These are phyloP conservation scores for Paratilapia polleni DNA, from an alignment of 2,113 vertebrate genomes.

Conservation along the genomic window DNA sequence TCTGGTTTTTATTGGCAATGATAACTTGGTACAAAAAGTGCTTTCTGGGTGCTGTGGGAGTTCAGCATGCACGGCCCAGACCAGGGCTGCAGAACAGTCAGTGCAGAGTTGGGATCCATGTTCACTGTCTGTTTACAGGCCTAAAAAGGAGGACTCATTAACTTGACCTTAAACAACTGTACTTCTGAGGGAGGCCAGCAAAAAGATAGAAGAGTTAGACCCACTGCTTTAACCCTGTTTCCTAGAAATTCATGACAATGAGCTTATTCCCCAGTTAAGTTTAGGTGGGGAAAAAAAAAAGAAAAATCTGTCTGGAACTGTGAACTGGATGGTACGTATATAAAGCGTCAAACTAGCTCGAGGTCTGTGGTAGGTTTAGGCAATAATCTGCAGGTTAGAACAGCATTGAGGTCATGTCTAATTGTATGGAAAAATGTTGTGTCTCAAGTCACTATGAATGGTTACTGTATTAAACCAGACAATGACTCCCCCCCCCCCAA, in stretches of 20 bases:
- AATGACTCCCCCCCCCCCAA: too few species aligned
- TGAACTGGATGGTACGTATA: neutral
- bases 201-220: neutral
- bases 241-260: neutral
- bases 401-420: neutral
- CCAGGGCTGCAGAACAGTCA: slow-evolving; percentile 19
- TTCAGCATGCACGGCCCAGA: slow-evolving; percentile 37
- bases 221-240: neutral
- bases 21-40: slow-evolving; percentile 75
- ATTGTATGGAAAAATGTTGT: neutral
- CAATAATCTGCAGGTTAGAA: neutral
- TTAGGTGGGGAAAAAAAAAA: too few species aligned
- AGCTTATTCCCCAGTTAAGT: neutral
- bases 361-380: too few species aligned
- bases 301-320: neutral
- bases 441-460: neutral
- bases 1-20: slow-evolving; percentile 72
- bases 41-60: slow-evolving; percentile 32
- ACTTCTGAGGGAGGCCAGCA: neutral
- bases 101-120: neutral
- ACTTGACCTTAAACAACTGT: neutral
- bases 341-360: neutral
- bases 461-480: too few species aligned
- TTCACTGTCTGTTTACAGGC: neutral
- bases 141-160: neutral